Conservation (phyloP, 2,113 vertebrate species). For the Tyto alba region DNA sequence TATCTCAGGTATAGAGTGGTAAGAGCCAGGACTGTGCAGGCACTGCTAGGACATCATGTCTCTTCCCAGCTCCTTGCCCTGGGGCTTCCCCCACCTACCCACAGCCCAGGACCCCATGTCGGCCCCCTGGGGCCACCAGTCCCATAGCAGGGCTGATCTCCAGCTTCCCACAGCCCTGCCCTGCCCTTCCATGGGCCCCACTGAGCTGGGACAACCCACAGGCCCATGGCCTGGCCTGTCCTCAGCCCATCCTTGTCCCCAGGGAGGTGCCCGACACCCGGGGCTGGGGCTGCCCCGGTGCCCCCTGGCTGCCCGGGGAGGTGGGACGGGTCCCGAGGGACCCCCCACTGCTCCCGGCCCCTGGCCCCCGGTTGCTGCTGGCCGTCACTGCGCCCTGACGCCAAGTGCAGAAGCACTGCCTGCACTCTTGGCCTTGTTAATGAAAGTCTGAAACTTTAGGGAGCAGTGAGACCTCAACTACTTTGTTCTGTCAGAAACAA, state of each 20-base stretch:
- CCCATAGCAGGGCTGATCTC: not conserved
- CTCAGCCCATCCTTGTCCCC: accelerated
- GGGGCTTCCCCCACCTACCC: not conserved
- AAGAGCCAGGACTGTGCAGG: not conserved
- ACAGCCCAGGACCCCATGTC: accelerated
- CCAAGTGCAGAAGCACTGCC: not conserved
- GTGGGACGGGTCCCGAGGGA: not conserved
- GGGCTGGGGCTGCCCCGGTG: not conserved
- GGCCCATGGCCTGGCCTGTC: not conserved
- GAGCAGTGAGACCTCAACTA: not conserved
- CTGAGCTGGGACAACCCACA: accelerated
- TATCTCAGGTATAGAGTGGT: not conserved
- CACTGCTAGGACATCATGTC: not conserved
- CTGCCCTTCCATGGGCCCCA: not conserved
- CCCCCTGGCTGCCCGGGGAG: accelerated
- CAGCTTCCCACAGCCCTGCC: not conserved
- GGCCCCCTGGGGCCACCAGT: accelerated
- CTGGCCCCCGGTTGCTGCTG: accelerated
- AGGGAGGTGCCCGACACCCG: accelerated
- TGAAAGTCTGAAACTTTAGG: not conserved
- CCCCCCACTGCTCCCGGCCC: accelerated
- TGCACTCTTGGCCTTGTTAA: not conserved
- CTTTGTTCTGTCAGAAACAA: not conserved
- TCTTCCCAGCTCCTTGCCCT: not conserved
- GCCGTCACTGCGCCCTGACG: not conserved